Evolutionary conservation across 1,140 invertebrate species (phyloP).

Genomic region (Ditylenchus dipsaci): DNA sequence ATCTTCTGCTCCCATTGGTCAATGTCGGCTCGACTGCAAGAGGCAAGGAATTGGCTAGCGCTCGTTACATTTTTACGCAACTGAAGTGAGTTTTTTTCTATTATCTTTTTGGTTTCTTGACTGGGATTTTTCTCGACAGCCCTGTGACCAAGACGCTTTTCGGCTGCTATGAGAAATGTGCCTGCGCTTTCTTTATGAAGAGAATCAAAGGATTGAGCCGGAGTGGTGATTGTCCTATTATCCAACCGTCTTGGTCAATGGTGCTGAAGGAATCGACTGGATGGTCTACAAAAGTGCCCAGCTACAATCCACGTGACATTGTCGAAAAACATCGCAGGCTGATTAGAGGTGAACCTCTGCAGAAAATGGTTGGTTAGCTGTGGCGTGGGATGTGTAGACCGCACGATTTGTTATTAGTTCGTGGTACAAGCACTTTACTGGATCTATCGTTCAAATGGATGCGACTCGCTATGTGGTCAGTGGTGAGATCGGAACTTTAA

Average conservation of each 20-base stretch:
- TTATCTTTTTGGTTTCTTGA: too few species aligned
- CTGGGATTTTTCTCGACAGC: too few species aligned
- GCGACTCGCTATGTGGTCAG: constrained; percentile 38
- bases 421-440: constrained; percentile 85
- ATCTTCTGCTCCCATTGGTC: constrained; percentile 90
- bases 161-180: constrained; percentile 81
- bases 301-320: constrained; percentile 89
- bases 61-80: constrained; percentile 96
- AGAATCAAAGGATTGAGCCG: constrained; percentile 88
- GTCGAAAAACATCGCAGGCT: constrained; percentile 77
- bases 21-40: constrained; percentile 75
- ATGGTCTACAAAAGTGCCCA: constrained; percentile 96
- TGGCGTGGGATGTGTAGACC: too few species aligned
- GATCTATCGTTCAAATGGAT: constrained; percentile 41
- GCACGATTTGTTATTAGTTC: constrained; percentile 64
- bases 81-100: constrained; percentile 70
- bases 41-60: constrained; percentile 92
- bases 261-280: constrained; percentile 94
- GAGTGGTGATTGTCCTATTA: constrained; percentile 81
- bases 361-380: constrained; percentile 64
- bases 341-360: constrained; percentile 75
- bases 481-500: constrained; percentile 40
- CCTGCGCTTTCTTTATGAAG: constrained; percentile 85
- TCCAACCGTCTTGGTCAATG: constrained; percentile 97
- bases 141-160: constrained; percentile 79